phyloP scores from a whole-genome alignment of 2,113 vertebrate species.

The Galeopterus variegatus region DNA sequence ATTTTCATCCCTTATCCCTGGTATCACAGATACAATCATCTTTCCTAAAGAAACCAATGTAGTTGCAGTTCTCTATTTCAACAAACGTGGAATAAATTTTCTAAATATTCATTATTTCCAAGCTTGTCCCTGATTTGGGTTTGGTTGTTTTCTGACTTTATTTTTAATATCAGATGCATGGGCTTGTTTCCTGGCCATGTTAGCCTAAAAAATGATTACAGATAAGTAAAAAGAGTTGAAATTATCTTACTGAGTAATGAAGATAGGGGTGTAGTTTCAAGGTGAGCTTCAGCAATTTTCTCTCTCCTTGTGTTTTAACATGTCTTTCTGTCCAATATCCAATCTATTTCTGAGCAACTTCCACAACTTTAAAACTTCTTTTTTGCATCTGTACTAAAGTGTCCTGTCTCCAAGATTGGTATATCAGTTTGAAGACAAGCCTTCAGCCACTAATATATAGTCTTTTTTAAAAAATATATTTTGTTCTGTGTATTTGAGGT shows the following conservation, averaged over 20 bases:
- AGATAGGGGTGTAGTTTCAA: background rate
- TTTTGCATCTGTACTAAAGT: background rate
- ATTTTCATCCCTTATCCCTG: background rate
- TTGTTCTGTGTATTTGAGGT: background rate
- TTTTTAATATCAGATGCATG: background rate
- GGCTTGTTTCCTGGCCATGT: background rate
- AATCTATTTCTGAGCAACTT: background rate
- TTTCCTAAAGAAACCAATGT: background rate
- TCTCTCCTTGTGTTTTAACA: background rate
- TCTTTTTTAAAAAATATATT: background rate
- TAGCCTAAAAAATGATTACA: background rate
- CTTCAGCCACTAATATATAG: background rate
- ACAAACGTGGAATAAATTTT: background rate
- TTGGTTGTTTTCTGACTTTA: conserved; percentile 1
- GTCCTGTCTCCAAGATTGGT: background rate
- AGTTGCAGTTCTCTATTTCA: background rate
- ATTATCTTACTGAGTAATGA: background rate
- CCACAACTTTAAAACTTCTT: background rate
- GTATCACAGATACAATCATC: background rate
- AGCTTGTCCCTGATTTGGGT: background rate
- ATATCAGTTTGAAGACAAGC: background rate
- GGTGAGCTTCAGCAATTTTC: background rate
- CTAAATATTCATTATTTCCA: background rate
- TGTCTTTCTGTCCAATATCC: background rate
- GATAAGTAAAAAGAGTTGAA: background rate